Evolutionary conservation across 2,797 vertebrate species (phyloP), one percentile per base, ranked within the genome.

Genomic region (Dermochelys coriacea): DNA sequence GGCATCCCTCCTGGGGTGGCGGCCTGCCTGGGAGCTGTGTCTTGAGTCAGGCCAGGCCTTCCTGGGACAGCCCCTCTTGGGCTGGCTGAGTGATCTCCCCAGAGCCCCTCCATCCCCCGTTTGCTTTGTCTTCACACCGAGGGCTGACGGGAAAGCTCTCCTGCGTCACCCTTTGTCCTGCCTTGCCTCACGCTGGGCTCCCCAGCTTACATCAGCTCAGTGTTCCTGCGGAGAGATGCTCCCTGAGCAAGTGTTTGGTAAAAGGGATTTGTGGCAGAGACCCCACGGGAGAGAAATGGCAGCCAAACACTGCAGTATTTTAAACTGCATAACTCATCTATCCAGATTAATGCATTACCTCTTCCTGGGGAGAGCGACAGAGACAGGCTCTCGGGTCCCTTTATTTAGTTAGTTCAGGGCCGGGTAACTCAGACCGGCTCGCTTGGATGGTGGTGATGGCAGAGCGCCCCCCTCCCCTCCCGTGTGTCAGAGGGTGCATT

Each of bases 291-390:
- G 90, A 61, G 91, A 82, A 3, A 95, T 90, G 94, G 91, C 92
- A 90, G 97, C 96, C 95, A 90, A 92, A 68, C 59, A 86, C 94
- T 96, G 97, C 96, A 68, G 97, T 96, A 78, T 96, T 98, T 93
- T 88, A 97, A 97, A 97, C 97, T 9, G 4, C 91, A 94, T 96
- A 97, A 95, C 96, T 98, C 97, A 59, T 93, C 94, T 87, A 59
- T 88, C 47, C 91, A 93, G 95, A 97, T 98, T 97, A 97, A 98
- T 97, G 93, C 88, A 10, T 97, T 93, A 52, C 52, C 41, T 97
- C 87, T 88, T 81, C 96, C 93, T 82, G 41, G 91, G 45, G 87
- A 86, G 91, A 84, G 91, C 95, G 57, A 68, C 47, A 12, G 59
- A 25, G 87, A 85, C 31, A 1, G 5, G 1, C 55, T 21, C 37